A percentile compares a stretch with the other conserved stretches of the same genome.
These are phyloP conservation scores for Limenitis camilla DNA, from an alignment of 2,888 invertebrate genomes.

Conservation along the genomic window DNA sequence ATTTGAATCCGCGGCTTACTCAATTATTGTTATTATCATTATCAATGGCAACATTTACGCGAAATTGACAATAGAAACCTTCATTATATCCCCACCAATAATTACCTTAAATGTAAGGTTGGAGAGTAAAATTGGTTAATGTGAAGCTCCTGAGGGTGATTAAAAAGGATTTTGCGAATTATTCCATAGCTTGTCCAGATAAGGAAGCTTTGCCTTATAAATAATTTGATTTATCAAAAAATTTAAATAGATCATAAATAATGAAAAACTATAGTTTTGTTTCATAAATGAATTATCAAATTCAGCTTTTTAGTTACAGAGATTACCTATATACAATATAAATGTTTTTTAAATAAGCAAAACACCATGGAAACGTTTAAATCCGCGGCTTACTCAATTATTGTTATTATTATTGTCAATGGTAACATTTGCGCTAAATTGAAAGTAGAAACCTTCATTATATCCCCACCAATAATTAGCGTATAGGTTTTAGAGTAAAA, in stretches of 20 bases:
- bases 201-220: slow-evolving; percentile 21
- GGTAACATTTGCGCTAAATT: not conserved
- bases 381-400: slow-evolving; percentile 1
- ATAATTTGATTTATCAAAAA: too few relatives aligned
- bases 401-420: slow-evolving; percentile 4
- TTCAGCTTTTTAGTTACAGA: too few relatives aligned
- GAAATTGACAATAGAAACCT: slow-evolving; percentile 3
- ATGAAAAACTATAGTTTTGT: too few relatives aligned
- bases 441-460: slow-evolving; percentile 10
- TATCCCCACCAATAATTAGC: slow-evolving; percentile 31
- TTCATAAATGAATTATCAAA: too few relatives aligned
- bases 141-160: slow-evolving; percentile 30
- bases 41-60: slow-evolving; percentile 1
- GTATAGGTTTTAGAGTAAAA: slow-evolving; percentile 32
- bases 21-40: slow-evolving; percentile 3
- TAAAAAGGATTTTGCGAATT: slow-evolving; percentile 29
- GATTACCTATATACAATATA: too few relatives aligned
- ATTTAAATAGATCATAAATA: too few relatives aligned
- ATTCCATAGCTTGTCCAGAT: slow-evolving; percentile 18
- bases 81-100: slow-evolving; percentile 21
- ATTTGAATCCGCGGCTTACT: slow-evolving; percentile 1
- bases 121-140: slow-evolving; percentile 25
- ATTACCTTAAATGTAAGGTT: slow-evolving; percentile 40
- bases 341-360: too few relatives aligned
- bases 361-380: too few relatives aligned